phyloP scores from a whole-genome alignment of 2,113 vertebrate species.

The Numida meleagris region DNA sequence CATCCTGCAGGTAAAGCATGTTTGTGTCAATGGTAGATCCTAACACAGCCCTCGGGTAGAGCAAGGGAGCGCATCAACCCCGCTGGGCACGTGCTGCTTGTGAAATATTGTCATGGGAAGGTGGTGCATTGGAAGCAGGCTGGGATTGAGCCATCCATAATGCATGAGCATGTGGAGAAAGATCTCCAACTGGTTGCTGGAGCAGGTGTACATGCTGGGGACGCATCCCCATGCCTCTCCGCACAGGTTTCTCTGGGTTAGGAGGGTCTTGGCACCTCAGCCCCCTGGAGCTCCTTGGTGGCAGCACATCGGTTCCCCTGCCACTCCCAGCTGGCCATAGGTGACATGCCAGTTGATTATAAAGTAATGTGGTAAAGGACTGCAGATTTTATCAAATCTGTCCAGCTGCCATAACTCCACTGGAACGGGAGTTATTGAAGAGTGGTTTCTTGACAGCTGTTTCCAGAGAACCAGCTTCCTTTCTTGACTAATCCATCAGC shows the following conservation, averaged over 20 bases:
- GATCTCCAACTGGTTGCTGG: neutral
- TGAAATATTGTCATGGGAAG: neutral
- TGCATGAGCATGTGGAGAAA: neutral
- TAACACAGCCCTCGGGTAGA: neutral
- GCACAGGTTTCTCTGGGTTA: neutral
- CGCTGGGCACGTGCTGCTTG: neutral
- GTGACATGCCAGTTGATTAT: neutral
- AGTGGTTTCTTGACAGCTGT: neutral
- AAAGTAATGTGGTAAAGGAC: neutral
- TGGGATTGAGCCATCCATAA: constrained; percentile 1
- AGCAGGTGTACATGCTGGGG: neutral
- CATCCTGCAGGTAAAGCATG: neutral
- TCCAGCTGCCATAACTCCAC: neutral
- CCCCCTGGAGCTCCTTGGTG: neutral
- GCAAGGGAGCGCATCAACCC: neutral
- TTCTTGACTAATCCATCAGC: fast-evolving
- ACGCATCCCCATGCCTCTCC: neutral
- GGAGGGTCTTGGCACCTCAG: neutral
- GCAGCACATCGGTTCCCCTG: neutral
- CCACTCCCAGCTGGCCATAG: neutral
- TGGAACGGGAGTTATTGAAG: neutral
- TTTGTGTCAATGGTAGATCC: neutral
- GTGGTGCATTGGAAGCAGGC: neutral
- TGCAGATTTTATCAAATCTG: neutral
- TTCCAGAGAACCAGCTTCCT: neutral